phyloP scores from a whole-genome alignment of 2,888 invertebrate species.

The Drosophila tripunctata region DNA sequence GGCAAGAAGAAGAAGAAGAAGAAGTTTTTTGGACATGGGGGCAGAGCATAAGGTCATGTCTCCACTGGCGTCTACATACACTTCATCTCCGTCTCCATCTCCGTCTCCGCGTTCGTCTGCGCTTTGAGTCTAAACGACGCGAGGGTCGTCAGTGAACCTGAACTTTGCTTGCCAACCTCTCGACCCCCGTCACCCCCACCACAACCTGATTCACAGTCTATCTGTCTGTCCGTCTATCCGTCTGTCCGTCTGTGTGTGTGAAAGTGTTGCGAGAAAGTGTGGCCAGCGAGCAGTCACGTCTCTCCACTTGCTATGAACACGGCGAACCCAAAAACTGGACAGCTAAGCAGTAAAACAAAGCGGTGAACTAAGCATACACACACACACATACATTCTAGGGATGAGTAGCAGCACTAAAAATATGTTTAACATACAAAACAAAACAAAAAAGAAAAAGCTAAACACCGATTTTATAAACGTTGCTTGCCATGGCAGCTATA shows the following conservation, averaged over 20 bases:
- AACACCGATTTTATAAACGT: too few species aligned
- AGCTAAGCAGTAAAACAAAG: slow-evolving; percentile 72
- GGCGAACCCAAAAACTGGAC: slow-evolving; percentile 53
- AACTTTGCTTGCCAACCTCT: slow-evolving; percentile 39
- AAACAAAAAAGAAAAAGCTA: too few species aligned
- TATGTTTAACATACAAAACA: not conserved
- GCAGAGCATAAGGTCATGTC: slow-evolving; percentile 46
- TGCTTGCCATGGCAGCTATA: too few species aligned
- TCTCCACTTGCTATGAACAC: slow-evolving; percentile 39
- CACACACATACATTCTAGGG: slow-evolving; percentile 26
- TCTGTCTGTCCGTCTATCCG: slow-evolving; percentile 8
- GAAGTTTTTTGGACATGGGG: slow-evolving; percentile 18
- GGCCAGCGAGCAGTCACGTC: slow-evolving; percentile 56
- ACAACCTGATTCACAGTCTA: not conserved
- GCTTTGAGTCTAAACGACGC: slow-evolving; percentile 29
- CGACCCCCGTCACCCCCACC: not conserved
- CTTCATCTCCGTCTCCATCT: not conserved
- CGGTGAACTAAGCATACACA: slow-evolving; percentile 58
- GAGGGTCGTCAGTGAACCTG: slow-evolving; percentile 59
- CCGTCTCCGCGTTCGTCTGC: not conserved
- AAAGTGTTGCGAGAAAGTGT: slow-evolving; percentile 62
- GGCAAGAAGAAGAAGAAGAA: not conserved
- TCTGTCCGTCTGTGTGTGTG: slow-evolving; percentile 3
- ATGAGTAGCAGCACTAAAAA: not conserved
- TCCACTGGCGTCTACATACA: slow-evolving; percentile 8